These are phyloP conservation scores for Bombus waltoni DNA, from an alignment of 1,140 invertebrate species.

Conservation along the genomic window DNA sequence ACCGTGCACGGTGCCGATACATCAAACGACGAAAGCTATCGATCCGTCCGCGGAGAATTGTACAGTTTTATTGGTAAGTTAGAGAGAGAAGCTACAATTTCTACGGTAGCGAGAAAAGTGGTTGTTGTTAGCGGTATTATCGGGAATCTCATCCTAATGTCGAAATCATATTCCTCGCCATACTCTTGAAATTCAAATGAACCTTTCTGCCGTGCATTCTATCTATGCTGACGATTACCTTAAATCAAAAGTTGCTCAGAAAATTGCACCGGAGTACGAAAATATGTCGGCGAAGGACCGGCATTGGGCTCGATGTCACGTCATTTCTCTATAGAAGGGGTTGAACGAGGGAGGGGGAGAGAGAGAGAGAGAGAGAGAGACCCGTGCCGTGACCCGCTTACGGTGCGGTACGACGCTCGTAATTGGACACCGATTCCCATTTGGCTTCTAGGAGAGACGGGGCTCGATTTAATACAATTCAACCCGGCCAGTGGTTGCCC, in stretches of 20 bases:
- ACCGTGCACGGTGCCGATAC: neutral
- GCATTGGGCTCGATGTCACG: neutral
- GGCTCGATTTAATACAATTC: slow-evolving; percentile 65
- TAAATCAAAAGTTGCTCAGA: slow-evolving; percentile 19
- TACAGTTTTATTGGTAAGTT: neutral
- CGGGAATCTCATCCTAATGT: neutral
- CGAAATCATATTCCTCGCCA: slow-evolving; percentile 37
- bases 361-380: neutral
- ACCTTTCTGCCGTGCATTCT: neutral
- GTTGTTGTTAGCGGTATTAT: slow-evolving; percentile 33
- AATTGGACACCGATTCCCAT: slow-evolving; percentile 60
- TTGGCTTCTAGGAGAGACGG: slow-evolving; percentile 37
- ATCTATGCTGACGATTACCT: slow-evolving; percentile 16
- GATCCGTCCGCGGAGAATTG: slow-evolving; percentile 1
- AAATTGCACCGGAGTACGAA: neutral
- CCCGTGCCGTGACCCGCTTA: slow-evolving; percentile 40
- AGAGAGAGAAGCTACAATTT: slow-evolving; percentile 10
- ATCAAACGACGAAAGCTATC: neutral
- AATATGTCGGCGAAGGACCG: neutral
- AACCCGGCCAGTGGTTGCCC: slow-evolving; percentile 46
- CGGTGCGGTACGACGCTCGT: slow-evolving; percentile 40
- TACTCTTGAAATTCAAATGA: slow-evolving; percentile 47
- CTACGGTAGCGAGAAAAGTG: slow-evolving; percentile 28
- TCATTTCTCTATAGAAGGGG: slow-evolving; percentile 19
- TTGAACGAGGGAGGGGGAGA: neutral